A percentile compares a stretch with the other conserved stretches of the same genome.
Conservation (phyloP, 1,140 invertebrate genomes). For the Meteorus sp. region DNA sequence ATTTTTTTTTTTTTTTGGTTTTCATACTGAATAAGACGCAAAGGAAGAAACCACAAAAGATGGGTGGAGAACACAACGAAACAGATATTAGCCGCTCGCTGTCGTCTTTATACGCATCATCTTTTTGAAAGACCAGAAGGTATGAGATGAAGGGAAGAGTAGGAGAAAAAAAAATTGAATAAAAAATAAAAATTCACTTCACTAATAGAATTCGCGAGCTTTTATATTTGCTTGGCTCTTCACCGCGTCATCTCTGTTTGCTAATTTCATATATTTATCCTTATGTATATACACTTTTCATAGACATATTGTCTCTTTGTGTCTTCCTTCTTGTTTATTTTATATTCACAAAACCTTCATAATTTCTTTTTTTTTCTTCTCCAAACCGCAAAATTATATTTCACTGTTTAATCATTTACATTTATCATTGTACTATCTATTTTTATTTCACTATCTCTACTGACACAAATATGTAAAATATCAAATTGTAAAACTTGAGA, state of each 20-base stretch:
- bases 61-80: constrained; percentile 31
- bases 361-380: too few relatives aligned
- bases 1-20: neutral
- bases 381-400: too few relatives aligned
- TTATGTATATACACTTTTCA: constrained; percentile 7
- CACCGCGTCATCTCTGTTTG: constrained; percentile 31
- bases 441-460: too few relatives aligned
- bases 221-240: constrained; percentile 43
- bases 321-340: too few relatives aligned
- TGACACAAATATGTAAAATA: too few relatives aligned
- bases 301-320: neutral
- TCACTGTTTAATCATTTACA: too few relatives aligned
- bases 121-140: neutral
- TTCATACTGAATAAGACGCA: too few relatives aligned
- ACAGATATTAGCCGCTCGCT: constrained; percentile 39
- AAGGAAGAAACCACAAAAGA: constrained; percentile 24
- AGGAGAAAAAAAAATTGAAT: neutral
- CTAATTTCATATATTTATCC: constrained; percentile 20
- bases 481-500: too few relatives aligned
- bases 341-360: too few relatives aligned
- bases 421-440: too few relatives aligned
- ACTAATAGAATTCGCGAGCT: constrained; percentile 48
- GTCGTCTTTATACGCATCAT: constrained; percentile 8
- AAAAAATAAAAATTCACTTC: constrained; percentile 3
- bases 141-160: too few relatives aligned